Percentiles rank a stretch among this genome's conserved stretches.
These are phyloP conservation scores for Apis florea DNA, from an alignment of 1,140 invertebrate genomes.

Conservation along the genomic window DNA sequence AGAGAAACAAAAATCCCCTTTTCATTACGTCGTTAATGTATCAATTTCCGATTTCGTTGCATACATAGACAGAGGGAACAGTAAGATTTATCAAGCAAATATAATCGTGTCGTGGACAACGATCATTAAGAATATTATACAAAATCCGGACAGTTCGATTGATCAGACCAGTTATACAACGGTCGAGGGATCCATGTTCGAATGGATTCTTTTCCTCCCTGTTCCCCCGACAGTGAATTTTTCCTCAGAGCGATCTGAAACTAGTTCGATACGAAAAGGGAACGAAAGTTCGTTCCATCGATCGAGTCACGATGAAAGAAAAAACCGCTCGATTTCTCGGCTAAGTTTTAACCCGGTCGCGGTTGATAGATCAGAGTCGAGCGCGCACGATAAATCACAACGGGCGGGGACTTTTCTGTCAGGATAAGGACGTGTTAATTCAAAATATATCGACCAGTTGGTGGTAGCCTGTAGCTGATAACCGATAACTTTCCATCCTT, in stretches of 20 bases:
- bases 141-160: slow-evolving; percentile 22
- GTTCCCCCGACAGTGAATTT: neutral
- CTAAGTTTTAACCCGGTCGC: neutral
- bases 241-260: neutral
- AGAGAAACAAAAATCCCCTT: neutral
- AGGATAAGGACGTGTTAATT: slow-evolving; percentile 40
- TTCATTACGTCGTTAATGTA: neutral
- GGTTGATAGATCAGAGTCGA: neutral
- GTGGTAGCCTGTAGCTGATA: neutral
- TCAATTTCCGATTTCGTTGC: neutral
- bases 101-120: neutral
- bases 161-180: slow-evolving; percentile 4
- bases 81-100: neutral
- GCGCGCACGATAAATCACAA: slow-evolving; percentile 22
- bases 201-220: neutral
- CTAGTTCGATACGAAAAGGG: neutral
- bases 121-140: slow-evolving; percentile 9
- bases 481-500: slow-evolving; percentile 14
- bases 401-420: slow-evolving; percentile 10
- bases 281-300: slow-evolving; percentile 26
- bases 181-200: neutral
- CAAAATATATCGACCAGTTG: slow-evolving; percentile 29
- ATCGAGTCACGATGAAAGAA: slow-evolving; percentile 21
- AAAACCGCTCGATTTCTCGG: slow-evolving; percentile 13
- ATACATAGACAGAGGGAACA: neutral